Percentiles rank a stretch among this genome's conserved stretches.
Conservation (phyloP, 2,113 vertebrate species). For the Hepsetus odoe region DNA sequence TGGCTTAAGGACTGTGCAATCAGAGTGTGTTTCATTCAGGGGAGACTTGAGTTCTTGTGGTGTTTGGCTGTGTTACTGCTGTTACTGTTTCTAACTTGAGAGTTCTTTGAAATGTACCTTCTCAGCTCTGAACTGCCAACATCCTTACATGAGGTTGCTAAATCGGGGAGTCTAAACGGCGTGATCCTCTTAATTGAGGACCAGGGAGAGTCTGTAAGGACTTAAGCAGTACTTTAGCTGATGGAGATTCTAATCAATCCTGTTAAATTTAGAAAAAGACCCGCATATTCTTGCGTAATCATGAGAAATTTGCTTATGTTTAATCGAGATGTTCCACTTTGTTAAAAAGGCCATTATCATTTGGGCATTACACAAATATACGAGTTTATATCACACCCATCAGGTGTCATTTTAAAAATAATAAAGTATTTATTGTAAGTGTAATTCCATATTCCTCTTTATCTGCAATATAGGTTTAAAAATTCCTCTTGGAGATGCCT, state of each 20-base stretch:
- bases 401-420: background rate
- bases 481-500: slow-evolving; percentile 13
- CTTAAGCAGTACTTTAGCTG: slow-evolving; percentile 19
- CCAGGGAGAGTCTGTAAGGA: slow-evolving; percentile 18
- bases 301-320: slow-evolving; percentile 3
- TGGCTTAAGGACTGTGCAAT: slow-evolving; percentile 23
- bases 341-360: background rate
- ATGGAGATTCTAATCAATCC: slow-evolving; percentile 20
- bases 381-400: background rate
- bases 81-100: background rate
- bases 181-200: slow-evolving; percentile 17
- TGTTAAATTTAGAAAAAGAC: background rate
- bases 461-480: slow-evolving; percentile 1
- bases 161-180: slow-evolving; percentile 12
- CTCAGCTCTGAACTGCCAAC: background rate
- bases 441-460: background rate
- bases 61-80: background rate
- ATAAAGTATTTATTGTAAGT: background rate
- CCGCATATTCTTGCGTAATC: slow-evolving; percentile 20
- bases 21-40: slow-evolving; percentile 5
- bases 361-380: background rate
- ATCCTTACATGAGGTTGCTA: slow-evolving; percentile 15
- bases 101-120: slow-evolving; percentile 6
- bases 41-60: background rate
- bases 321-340: background rate